Conservation (phyloP, 2,888 invertebrate genomes). For the Deilephila porcellus region DNA sequence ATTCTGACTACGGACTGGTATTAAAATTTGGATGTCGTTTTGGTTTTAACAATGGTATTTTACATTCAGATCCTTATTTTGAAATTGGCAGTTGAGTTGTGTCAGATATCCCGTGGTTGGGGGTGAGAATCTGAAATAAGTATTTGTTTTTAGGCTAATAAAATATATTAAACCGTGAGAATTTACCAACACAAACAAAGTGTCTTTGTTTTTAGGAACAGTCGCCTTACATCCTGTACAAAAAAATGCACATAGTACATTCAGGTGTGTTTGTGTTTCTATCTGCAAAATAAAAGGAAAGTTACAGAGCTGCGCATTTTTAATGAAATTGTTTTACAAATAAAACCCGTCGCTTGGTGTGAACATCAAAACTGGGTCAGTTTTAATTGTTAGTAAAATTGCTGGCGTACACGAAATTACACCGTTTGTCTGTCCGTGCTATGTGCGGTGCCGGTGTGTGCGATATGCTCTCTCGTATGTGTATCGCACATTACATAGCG, state of each 20-base stretch:
- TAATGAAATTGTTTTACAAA: constrained; percentile 8
- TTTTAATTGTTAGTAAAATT: constrained; percentile 20
- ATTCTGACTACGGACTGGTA: not conserved
- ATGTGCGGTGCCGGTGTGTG: not conserved
- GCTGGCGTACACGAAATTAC: not conserved
- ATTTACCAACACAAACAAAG: too few relatives aligned
- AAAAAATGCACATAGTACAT: too few relatives aligned
- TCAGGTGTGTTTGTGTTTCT: too few relatives aligned
- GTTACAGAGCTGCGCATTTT: not conserved
- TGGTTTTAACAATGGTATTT: not conserved
- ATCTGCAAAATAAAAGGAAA: not conserved
- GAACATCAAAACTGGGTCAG: constrained; percentile 15
- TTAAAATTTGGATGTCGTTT: not conserved
- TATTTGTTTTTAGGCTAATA: too few relatives aligned
- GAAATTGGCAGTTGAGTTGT: too few relatives aligned
- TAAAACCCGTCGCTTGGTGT: not conserved
- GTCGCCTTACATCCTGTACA: too few relatives aligned
- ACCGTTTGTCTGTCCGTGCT: constrained; percentile 2
- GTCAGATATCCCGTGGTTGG: too few relatives aligned
- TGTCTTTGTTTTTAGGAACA: too few relatives aligned
- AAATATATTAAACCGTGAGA: too few relatives aligned
- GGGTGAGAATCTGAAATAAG: too few relatives aligned
- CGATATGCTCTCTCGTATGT: not conserved
- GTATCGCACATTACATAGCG: not conserved
- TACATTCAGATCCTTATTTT: not conserved